Conservation (phyloP, 1,140 invertebrate genomes). For the Thaumetopoea pityocampa region DNA sequence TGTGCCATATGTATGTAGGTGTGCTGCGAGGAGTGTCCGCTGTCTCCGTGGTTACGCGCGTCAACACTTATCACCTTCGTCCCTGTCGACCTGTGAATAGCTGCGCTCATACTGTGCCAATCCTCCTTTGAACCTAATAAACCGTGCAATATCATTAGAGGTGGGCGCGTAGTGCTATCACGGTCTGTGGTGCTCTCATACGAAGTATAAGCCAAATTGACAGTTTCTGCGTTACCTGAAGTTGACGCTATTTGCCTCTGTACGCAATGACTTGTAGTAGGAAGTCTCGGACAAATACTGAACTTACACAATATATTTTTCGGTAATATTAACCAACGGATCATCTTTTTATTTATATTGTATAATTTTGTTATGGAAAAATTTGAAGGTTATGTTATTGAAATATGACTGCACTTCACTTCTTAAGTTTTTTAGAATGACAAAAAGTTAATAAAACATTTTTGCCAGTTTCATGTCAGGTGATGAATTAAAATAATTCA, state of each 20-base stretch:
- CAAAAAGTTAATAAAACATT: too few relatives aligned
- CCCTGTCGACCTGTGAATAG: slow-evolving; percentile 80
- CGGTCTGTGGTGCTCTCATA: slow-evolving; percentile 50
- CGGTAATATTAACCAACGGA: slow-evolving; percentile 29
- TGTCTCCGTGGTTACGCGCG: slow-evolving; percentile 95
- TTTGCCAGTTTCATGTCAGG: too few relatives aligned
- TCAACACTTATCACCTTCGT: slow-evolving; percentile 89
- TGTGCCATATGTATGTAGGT: slow-evolving; percentile 84
- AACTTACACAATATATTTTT: slow-evolving; percentile 22
- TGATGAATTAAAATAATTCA: too few relatives aligned
- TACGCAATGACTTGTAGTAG: slow-evolving; percentile 8
- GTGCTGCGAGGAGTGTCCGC: slow-evolving; percentile 85
- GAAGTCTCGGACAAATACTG: slow-evolving; percentile 16
- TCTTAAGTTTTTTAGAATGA: too few relatives aligned
- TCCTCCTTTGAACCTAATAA: slow-evolving; percentile 90
- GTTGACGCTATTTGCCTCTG: slow-evolving; percentile 22
- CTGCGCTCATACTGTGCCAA: slow-evolving; percentile 90
- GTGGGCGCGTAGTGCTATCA: slow-evolving; percentile 55
- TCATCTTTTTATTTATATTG: slow-evolving; percentile 37
- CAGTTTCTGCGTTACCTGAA: slow-evolving; percentile 42
- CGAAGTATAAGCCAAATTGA: slow-evolving; percentile 61
- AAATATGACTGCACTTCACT: too few relatives aligned
- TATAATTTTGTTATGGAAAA: slow-evolving; percentile 7
- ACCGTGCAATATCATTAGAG: slow-evolving; percentile 91
- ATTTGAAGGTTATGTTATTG: slow-evolving; percentile 21